Percentiles rank a stretch among this genome's conserved stretches.
phyloP scores from a whole-genome alignment of 2,797 vertebrate species.

The Buphagus erythrorhynchus region DNA sequence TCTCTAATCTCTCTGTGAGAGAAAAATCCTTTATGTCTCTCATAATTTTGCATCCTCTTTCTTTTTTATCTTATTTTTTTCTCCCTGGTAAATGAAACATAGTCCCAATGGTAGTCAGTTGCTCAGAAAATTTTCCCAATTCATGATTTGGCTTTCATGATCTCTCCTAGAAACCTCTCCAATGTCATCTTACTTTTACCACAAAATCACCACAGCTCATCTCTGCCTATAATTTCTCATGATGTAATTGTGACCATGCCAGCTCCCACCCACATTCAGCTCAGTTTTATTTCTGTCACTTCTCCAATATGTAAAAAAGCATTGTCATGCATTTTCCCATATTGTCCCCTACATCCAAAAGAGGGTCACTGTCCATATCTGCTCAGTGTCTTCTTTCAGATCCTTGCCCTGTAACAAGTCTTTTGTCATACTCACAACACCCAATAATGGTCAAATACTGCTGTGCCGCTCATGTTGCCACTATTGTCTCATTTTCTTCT shows the following conservation, averaged over 20 bases:
- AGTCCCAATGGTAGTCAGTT: neutral
- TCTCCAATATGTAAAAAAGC: neutral
- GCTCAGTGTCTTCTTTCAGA: neutral
- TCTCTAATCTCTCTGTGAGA: neutral
- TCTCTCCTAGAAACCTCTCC: neutral
- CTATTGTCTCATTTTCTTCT: neutral
- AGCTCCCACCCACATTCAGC: neutral
- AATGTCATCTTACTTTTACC: neutral
- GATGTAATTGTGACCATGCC: neutral
- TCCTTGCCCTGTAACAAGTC: neutral
- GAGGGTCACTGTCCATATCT: neutral
- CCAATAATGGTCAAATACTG: neutral
- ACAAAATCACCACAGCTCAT: neutral
- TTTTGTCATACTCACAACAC: neutral
- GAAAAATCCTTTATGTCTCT: neutral
- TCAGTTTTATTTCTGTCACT: constrained; percentile 17
- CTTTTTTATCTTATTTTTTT: neutral
- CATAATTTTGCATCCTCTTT: neutral
- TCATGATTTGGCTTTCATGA: neutral
- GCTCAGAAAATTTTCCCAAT: neutral
- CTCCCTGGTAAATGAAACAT: neutral
- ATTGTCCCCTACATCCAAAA: neutral
- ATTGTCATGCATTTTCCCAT: neutral
- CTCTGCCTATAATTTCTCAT: neutral
- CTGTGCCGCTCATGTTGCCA: neutral